These are phyloP conservation scores for Hypercompe scribonia DNA, from an alignment of 2,888 invertebrate genomes.

Conservation along the genomic window DNA sequence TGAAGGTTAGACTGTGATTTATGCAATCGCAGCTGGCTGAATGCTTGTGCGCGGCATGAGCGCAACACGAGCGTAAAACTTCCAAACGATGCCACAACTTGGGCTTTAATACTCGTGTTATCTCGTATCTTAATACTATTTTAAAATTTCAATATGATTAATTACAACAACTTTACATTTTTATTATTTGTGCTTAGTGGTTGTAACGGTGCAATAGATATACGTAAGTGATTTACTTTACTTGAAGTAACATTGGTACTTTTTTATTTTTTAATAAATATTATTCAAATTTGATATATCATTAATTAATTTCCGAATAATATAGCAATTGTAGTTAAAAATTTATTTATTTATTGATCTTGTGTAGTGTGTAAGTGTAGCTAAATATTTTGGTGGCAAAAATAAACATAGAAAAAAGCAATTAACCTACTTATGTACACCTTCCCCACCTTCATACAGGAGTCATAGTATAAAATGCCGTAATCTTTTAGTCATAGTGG, in stretches of 20 bases:
- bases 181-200: constrained; percentile 53
- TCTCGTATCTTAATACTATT: constrained; percentile 4
- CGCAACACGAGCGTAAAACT: constrained; percentile 33
- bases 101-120: constrained; percentile 44
- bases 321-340: not conserved
- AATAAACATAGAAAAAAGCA: not conserved
- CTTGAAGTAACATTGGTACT: not conserved
- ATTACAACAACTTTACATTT: constrained; percentile 43
- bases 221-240: constrained; percentile 64
- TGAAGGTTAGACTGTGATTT: constrained; percentile 63
- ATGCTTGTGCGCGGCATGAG: constrained; percentile 31
- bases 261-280: not conserved
- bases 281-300: too few relatives aligned
- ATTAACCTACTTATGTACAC: not conserved
- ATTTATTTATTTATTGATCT: too few relatives aligned
- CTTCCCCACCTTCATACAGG: not conserved
- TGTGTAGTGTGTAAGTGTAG: too few relatives aligned
- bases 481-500: not conserved
- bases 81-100: constrained; percentile 53
- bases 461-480: not conserved
- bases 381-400: not conserved
- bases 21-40: constrained; percentile 61
- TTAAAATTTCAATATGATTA: constrained; percentile 28
- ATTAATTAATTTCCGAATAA: too few relatives aligned
- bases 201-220: constrained; percentile 63